Evolutionary conservation across 2,113 vertebrate species (phyloP).

Genomic region (Urocitellus parryii): DNA sequence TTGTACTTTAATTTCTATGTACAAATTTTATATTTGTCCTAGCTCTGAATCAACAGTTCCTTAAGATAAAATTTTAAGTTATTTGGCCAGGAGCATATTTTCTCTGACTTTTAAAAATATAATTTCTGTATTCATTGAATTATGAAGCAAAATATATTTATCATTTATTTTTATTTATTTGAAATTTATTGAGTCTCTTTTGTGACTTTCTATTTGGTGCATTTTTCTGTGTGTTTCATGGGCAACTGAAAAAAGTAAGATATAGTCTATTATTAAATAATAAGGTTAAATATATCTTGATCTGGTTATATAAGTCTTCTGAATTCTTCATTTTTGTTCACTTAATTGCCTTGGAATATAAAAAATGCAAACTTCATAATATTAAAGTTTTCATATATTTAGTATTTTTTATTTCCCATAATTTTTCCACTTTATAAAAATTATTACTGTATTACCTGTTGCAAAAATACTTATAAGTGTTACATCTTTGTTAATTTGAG

Average conservation of each 20-base stretch:
- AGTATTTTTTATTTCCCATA: neutral
- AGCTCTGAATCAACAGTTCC: neutral
- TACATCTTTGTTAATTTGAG: neutral
- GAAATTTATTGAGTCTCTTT: neutral
- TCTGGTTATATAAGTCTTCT: neutral
- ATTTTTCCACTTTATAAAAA: neutral
- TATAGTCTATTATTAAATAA: neutral
- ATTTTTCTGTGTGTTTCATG: neutral
- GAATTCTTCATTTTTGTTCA: neutral
- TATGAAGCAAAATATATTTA: neutral
- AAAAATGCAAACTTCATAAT: neutral
- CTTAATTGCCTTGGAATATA: neutral
- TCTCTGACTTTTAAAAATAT: neutral
- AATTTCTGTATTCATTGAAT: constrained; percentile 1
- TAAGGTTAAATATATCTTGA: neutral
- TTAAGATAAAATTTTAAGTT: neutral
- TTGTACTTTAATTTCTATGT: neutral
- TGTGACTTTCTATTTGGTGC: neutral
- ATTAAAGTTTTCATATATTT: neutral
- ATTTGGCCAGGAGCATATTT: neutral
- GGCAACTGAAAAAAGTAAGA: neutral
- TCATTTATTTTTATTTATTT: neutral
- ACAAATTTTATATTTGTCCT: neutral
- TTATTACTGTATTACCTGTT: neutral
- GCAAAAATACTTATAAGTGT: neutral